A percentile compares a stretch with the other conserved stretches of the same genome.
Conservation (phyloP, 2,888 invertebrate species). For the Zonitis immaculata region DNA sequence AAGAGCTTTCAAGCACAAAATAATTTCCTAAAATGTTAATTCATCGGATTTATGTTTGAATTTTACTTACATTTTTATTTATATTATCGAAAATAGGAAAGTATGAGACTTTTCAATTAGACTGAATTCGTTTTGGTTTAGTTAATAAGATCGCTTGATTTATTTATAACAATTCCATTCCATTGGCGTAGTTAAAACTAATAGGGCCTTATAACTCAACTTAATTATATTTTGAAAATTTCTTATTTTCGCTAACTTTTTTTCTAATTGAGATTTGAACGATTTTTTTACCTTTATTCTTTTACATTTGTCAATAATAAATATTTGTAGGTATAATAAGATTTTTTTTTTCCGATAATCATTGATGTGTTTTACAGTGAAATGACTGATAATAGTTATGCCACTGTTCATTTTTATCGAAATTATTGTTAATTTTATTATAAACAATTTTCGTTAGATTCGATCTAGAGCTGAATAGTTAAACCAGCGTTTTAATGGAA, state of each 20-base stretch:
- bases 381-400: too few relatives aligned
- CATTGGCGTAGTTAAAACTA: too few relatives aligned
- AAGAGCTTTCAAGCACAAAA: conserved; percentile 6
- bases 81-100: too few relatives aligned
- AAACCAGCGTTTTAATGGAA: not conserved
- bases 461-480: not conserved
- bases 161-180: not conserved
- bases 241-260: not conserved
- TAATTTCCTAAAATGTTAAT: too few relatives aligned
- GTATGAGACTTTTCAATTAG: not conserved
- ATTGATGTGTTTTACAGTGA: too few relatives aligned
- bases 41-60: not conserved
- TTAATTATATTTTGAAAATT: not conserved
- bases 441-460: not conserved
- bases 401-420: too few relatives aligned
- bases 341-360: too few relatives aligned
- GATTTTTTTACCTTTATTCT: too few relatives aligned
- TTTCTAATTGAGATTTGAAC: not conserved
- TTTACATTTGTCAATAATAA: too few relatives aligned
- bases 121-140: not conserved
- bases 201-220: too few relatives aligned
- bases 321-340: too few relatives aligned
- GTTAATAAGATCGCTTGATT: not conserved
- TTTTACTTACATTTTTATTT: too few relatives aligned
- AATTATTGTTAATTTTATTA: not conserved